A percentile compares a stretch with the other conserved stretches of the same genome.
Evolutionary conservation across 2,797 vertebrate genomes (phyloP).

Genomic region (Micropoecilia bifurca): DNA sequence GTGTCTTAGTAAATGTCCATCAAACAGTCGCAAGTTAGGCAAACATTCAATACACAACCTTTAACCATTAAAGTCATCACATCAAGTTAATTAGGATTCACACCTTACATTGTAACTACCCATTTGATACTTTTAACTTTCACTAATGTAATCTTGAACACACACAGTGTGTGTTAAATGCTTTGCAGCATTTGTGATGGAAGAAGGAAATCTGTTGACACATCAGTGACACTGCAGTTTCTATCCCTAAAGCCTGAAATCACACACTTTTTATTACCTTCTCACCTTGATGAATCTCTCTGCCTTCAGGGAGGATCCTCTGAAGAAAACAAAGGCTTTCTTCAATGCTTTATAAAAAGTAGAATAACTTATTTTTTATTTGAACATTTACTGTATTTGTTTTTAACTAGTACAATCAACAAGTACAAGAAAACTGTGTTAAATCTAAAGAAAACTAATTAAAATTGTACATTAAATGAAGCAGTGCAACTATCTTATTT

Average conservation of each 20-base stretch:
- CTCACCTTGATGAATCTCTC: neutral
- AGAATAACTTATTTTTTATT: neutral
- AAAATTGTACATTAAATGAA: neutral
- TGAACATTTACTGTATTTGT: neutral
- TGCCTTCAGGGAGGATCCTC: neutral
- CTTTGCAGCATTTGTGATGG: slow-evolving; percentile 1
- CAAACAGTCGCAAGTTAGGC: neutral
- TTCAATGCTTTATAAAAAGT: neutral
- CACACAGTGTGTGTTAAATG: slow-evolving; percentile 1
- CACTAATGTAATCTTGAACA: slow-evolving; percentile 59
- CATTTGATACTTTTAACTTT: slow-evolving; percentile 63
- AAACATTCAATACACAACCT: slow-evolving; percentile 51
- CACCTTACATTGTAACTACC: slow-evolving; percentile 46
- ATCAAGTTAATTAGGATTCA: slow-evolving; percentile 38
- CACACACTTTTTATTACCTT: slow-evolving; percentile 20
- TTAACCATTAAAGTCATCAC: slow-evolving; percentile 20
- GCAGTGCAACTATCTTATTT: neutral
- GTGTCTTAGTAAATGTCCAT: neutral
- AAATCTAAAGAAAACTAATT: neutral
- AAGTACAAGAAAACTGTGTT: too few species aligned
- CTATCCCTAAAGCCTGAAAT: slow-evolving; percentile 8
- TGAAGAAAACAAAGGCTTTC: neutral
- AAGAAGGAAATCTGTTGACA: slow-evolving; percentile 34
- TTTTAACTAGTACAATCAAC: neutral
- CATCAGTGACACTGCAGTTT: slow-evolving; percentile 27